A percentile compares a stretch with the other conserved stretches of the same genome.
Conservation (phyloP, 2,888 invertebrate species). For the Peribatodes rhomboidaria region DNA sequence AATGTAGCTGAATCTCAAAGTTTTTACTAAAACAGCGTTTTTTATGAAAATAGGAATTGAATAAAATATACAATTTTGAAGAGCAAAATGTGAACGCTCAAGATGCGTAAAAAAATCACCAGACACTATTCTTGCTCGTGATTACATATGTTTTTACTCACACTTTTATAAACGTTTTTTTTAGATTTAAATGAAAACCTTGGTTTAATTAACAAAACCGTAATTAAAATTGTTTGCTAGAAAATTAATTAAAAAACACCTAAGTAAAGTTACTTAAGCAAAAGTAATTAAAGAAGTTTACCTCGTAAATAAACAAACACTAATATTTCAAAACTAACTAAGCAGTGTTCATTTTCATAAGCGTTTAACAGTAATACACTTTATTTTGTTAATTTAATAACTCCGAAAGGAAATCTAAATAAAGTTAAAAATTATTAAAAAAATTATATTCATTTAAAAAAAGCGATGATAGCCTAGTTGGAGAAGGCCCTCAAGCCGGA, state of each 20-base stretch:
- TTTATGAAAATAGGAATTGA: no score
- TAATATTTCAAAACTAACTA: slow-evolving; percentile 18
- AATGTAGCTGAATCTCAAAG: no score
- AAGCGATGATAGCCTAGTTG: no score
- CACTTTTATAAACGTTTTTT: no score
- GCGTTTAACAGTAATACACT: neutral
- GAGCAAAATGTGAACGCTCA: no score
- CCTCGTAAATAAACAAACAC: slow-evolving; percentile 14
- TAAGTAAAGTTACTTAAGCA: slow-evolving; percentile 4
- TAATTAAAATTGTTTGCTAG: neutral
- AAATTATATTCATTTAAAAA: no score
- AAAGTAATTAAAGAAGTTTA: slow-evolving; percentile 13
- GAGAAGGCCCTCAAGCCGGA: no score
- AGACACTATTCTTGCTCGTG: no score
- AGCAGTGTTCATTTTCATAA: slow-evolving; percentile 13
- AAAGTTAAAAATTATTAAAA: neutral
- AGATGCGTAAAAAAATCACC: no score
- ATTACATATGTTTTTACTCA: no score
- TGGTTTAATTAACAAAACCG: neutral
- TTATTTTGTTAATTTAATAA: neutral
- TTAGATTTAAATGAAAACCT: neutral
- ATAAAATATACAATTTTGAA: no score
- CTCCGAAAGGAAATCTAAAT: neutral
- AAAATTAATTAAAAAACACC: neutral
- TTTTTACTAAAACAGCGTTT: no score